Conservation (phyloP, 2,797 vertebrate species). For the Cryptoblepharus egeriae region DNA sequence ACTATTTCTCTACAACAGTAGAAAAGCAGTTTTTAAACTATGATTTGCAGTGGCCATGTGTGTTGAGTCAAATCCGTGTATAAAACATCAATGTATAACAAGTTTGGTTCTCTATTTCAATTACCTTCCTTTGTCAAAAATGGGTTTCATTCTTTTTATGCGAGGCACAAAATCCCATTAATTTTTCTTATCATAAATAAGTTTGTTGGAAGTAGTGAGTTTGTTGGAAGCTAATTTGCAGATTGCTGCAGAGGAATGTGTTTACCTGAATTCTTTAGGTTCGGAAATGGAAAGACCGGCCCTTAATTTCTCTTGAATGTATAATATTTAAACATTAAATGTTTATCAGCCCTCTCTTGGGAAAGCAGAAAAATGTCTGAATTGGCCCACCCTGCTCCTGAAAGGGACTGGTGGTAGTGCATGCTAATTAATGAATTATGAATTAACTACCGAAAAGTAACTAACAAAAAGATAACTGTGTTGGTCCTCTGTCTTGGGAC, state of each 20-base stretch:
- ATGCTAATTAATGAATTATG: constrained; percentile 54
- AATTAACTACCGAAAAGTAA: too few relatives aligned
- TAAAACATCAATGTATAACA: too few relatives aligned
- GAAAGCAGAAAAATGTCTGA: constrained; percentile 35
- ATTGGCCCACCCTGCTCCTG: constrained; percentile 49
- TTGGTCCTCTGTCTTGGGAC: too few relatives aligned
- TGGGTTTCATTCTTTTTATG: background rate
- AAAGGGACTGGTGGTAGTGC: constrained; percentile 14
- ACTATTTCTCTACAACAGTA: too few relatives aligned
- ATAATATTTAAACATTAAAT: constrained; percentile 48
- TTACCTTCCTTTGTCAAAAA: background rate
- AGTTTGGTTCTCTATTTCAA: too few relatives aligned
- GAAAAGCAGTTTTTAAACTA: too few relatives aligned
- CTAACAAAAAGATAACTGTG: too few relatives aligned
- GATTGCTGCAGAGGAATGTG: constrained; percentile 54
- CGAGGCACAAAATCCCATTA: constrained; percentile 13
- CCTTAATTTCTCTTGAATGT: constrained; percentile 70
- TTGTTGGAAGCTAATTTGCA: constrained; percentile 47
- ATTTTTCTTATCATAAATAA: constrained; percentile 35
- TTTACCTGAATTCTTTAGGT: constrained; percentile 49
- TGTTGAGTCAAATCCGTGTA: too few relatives aligned
- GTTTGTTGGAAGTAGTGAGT: constrained; percentile 38
- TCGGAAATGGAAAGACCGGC: constrained; percentile 45
- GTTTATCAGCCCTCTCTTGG: constrained; percentile 57
- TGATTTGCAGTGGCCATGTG: too few relatives aligned